Percentiles rank a stretch among this genome's conserved stretches.
phyloP scores from a whole-genome alignment of 2,113 vertebrate species.

The Myiozetetes cayanensis region DNA sequence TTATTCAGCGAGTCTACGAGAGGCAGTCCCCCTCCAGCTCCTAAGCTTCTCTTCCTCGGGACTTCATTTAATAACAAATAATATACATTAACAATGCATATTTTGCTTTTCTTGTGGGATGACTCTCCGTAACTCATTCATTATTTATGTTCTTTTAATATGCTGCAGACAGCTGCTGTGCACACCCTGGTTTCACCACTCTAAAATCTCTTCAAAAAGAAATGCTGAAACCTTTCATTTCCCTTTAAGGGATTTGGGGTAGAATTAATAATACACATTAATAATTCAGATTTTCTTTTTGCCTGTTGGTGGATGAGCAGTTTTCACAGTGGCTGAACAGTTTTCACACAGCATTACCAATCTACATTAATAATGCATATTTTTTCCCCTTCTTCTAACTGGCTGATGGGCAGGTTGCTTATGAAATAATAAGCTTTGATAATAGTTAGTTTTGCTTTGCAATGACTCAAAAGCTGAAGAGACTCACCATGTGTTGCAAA shows the following conservation, averaged over 20 bases:
- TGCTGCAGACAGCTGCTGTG: background rate
- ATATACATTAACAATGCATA: background rate
- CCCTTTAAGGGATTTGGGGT: constrained; percentile 34
- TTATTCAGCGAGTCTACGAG: background rate
- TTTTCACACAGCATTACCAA: constrained; percentile 27
- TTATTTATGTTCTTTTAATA: constrained; percentile 1
- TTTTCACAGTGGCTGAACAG: constrained; percentile 45
- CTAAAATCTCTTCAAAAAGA: background rate
- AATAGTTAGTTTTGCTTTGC: background rate
- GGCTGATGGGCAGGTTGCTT: background rate
- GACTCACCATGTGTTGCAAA: background rate
- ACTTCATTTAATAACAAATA: background rate
- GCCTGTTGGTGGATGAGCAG: constrained; percentile 16
- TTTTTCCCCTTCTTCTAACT: background rate
- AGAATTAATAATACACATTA: constrained; percentile 54
- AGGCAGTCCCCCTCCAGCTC: background rate
- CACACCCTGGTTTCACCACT: background rate
- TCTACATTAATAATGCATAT: background rate
- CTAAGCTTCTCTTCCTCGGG: background rate
- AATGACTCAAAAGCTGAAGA: background rate
- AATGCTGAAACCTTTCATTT: constrained; percentile 7
- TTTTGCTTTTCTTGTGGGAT: background rate
- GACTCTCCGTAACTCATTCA: background rate
- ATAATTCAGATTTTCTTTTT: constrained; percentile 52
- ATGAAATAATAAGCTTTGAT: constrained; percentile 23